Percentiles rank a stretch among this genome's conserved stretches.
These are phyloP conservation scores for Boloria euphrosyne DNA, from an alignment of 2,888 invertebrate species.

Conservation along the genomic window DNA sequence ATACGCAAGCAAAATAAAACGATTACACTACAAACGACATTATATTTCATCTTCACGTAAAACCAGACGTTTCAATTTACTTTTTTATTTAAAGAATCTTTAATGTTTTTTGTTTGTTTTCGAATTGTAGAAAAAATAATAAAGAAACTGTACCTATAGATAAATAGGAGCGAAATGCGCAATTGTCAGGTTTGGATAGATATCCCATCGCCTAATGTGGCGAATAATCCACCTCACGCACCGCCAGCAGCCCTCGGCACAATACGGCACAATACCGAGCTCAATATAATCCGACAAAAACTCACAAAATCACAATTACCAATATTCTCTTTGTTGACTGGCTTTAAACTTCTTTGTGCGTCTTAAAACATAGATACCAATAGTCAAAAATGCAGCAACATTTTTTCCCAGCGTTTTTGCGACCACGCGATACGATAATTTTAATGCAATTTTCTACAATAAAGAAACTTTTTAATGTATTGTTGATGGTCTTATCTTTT, in stretches of 20 bases:
- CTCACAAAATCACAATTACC: slow-evolving; percentile 55
- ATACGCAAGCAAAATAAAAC: not conserved
- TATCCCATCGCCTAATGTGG: slow-evolving; percentile 70
- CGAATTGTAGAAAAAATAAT: not conserved
- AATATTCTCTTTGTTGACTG: slow-evolving; percentile 40
- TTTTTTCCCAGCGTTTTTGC: slow-evolving; percentile 37
- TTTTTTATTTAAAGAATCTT: not conserved
- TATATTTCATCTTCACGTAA: too few relatives aligned
- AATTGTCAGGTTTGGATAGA: slow-evolving; percentile 58
- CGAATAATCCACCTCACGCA: slow-evolving; percentile 77
- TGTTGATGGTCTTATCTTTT: slow-evolving; percentile 56
- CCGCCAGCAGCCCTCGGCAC: slow-evolving; percentile 52
- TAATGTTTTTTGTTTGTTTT: not conserved
- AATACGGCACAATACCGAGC: slow-evolving; percentile 57
- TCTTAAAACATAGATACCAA: slow-evolving; percentile 42
- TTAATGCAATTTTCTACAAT: slow-evolving; percentile 77
- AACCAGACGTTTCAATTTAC: not conserved
- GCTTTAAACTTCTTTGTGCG: slow-evolving; percentile 37
- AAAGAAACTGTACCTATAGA: slow-evolving; percentile 13
- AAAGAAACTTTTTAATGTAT: slow-evolving; percentile 54
- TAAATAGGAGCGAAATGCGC: slow-evolving; percentile 60
- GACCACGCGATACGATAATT: slow-evolving; percentile 50
- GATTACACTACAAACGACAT: not conserved
- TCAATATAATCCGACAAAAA: slow-evolving; percentile 75
- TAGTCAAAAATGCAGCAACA: slow-evolving; percentile 35